phyloP scores from a whole-genome alignment of 1,140 invertebrate genomes.

The Orchesella cincta region DNA sequence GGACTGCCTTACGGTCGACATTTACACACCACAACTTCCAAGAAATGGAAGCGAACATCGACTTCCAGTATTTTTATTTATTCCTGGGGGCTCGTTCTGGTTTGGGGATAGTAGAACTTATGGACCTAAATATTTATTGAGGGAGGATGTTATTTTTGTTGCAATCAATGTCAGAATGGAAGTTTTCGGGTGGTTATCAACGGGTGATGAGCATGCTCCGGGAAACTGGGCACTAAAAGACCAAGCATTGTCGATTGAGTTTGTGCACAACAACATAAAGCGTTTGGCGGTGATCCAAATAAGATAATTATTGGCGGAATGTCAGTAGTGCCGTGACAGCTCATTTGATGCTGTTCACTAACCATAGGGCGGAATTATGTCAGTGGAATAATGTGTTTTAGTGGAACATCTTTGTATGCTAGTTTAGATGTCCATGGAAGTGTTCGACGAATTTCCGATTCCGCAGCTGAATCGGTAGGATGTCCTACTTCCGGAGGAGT shows the following conservation, averaged over 20 bases:
- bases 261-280: neutral
- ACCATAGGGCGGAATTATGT: neutral
- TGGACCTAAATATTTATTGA: neutral
- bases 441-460: neutral
- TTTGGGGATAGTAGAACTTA: neutral
- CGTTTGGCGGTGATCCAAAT: neutral
- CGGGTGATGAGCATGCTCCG: constrained; percentile 7
- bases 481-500: neutral
- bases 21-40: constrained; percentile 33
- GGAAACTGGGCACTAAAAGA: neutral
- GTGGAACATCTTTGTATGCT: neutral
- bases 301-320: neutral
- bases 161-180: neutral
- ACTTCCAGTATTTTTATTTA: neutral
- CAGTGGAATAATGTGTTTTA: neutral
- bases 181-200: neutral
- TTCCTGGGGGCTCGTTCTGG: neutral
- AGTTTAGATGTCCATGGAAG: neutral
- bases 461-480: neutral
- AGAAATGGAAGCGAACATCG: neutral
- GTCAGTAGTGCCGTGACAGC: neutral
- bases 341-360: constrained; percentile 3
- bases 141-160: constrained; percentile 8
- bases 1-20: constrained; percentile 32
- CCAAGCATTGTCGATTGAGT: neutral